Conservation (phyloP, 2,888 invertebrate species). For the Polymixis lichenea region DNA sequence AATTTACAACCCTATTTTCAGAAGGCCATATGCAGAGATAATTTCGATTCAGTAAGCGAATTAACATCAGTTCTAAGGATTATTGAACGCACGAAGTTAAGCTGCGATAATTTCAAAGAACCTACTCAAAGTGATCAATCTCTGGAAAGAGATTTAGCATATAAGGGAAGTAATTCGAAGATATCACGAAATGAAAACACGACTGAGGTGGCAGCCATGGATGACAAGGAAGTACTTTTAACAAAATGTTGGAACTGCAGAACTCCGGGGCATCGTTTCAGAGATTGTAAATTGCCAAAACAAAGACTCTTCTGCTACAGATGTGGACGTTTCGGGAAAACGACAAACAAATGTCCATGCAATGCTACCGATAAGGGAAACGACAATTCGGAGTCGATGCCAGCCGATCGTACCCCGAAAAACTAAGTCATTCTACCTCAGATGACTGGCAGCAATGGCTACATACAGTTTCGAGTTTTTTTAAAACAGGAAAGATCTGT, state of each 20-base stretch:
- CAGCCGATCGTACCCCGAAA: constrained; percentile 12
- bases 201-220: not conserved
- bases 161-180: not conserved
- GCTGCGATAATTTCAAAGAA: constrained; percentile 28
- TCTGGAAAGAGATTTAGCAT: constrained; percentile 1
- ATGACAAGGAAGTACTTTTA: not conserved
- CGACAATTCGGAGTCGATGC: constrained; percentile 25
- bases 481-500: not conserved
- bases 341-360: constrained; percentile 21
- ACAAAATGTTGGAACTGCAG: constrained; percentile 15
- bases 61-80: constrained; percentile 17
- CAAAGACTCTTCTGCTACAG: constrained; percentile 15
- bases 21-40: no score
- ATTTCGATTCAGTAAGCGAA: constrained; percentile 18
- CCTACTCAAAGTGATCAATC: constrained; percentile 16
- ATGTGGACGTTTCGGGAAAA: constrained; percentile 29
- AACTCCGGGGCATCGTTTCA: constrained; percentile 12
- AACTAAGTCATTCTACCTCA: not conserved
- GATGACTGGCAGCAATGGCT: not conserved
- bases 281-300: constrained; percentile 20
- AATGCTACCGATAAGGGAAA: constrained; percentile 16
- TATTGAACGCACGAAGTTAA: constrained; percentile 23
- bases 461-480: not conserved
- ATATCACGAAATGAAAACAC: not conserved
- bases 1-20: not conserved